Percentiles rank a stretch among this genome's conserved stretches.
Evolutionary conservation across 1,140 invertebrate genomes (phyloP).

Genomic region (Homalodisca vitripennis): DNA sequence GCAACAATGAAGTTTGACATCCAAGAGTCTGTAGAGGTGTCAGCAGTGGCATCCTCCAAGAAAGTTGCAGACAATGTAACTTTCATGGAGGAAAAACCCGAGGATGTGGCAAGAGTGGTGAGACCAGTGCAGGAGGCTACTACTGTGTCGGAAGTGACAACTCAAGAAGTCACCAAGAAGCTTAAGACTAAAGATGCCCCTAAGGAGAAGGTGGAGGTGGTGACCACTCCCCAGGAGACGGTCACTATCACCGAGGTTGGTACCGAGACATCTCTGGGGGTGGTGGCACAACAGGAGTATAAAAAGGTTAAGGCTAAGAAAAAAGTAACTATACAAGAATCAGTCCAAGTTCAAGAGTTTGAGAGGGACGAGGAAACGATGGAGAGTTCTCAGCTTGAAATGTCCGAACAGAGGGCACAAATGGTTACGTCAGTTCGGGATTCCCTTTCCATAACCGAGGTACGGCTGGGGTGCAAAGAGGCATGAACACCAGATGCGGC

Average conservation of each 20-base stretch:
- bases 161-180: conserved; percentile 41
- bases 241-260: conserved; percentile 32
- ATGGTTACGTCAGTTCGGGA: conserved; percentile 30
- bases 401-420: conserved; percentile 9
- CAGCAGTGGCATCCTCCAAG: conserved; percentile 60
- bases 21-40: conserved; percentile 59
- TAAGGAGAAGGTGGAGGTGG: conserved; percentile 25
- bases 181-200: conserved; percentile 17
- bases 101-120: conserved; percentile 36
- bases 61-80: conserved; percentile 56
- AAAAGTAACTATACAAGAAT: conserved; percentile 32
- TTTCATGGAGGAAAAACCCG: conserved; percentile 47
- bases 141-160: conserved; percentile 50
- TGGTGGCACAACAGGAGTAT: conserved; percentile 34
- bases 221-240: conserved; percentile 22
- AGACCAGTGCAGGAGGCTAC: conserved; percentile 45
- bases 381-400: neutral
- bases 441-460: conserved; percentile 29
- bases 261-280: conserved; percentile 33
- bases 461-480: conserved; percentile 16
- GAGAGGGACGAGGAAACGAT: neutral
- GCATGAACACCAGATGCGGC: conserved; percentile 4
- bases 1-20: conserved; percentile 36
- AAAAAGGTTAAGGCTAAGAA: conserved; percentile 33
- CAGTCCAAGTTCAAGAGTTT: conserved; percentile 28